Evolutionary conservation across 2,113 vertebrate species (phyloP).

Genomic region (Varanus salvator): DNA sequence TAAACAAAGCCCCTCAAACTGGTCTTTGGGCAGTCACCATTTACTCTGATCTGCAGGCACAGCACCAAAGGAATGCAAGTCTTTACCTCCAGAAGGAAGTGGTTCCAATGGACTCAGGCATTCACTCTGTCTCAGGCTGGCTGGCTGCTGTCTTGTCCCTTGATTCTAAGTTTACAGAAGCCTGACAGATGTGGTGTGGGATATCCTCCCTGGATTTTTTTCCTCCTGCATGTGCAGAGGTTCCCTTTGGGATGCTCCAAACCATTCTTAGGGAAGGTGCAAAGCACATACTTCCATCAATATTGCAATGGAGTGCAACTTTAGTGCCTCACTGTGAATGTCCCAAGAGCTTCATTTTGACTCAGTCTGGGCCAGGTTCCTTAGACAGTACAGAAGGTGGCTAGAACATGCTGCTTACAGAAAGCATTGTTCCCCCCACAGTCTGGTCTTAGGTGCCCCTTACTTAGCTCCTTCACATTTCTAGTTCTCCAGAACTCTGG

Average conservation of each 20-base stretch:
- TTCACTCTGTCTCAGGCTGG: background rate
- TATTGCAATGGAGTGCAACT: background rate
- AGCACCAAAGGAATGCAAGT: background rate
- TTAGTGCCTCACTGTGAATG: background rate
- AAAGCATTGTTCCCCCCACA: background rate
- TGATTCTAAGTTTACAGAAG: constrained; percentile 7
- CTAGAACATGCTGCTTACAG: background rate
- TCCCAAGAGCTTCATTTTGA: background rate
- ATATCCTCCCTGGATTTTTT: background rate
- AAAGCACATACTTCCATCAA: background rate
- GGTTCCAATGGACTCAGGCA: background rate
- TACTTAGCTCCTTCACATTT: background rate
- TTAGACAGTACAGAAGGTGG: background rate
- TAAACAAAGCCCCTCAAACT: background rate
- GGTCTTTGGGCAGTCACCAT: background rate
- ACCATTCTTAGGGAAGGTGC: background rate
- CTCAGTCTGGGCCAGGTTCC: background rate
- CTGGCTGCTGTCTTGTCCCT: background rate
- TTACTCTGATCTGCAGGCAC: too few species aligned
- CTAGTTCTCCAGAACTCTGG: background rate
- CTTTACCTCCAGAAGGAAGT: background rate
- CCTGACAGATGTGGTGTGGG: background rate
- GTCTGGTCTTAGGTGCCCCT: background rate
- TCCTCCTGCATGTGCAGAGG: background rate
- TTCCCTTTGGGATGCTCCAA: background rate